Evolutionary conservation across 23 tunicate species (phyloP).

Genomic region (Trididemnum miniatum): DNA sequence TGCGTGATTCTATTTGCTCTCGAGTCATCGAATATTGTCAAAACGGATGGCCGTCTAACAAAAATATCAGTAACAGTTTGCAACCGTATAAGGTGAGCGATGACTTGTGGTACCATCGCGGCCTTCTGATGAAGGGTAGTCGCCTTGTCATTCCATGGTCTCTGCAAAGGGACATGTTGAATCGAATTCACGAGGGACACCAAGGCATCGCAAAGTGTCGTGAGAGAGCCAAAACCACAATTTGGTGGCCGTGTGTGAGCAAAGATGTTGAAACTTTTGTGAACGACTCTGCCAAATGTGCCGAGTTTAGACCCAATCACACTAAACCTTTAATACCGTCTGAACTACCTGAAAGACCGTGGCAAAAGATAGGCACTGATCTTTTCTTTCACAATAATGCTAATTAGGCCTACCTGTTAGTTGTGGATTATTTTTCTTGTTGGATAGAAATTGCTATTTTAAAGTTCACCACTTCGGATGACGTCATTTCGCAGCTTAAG

Average conservation of each 20-base stretch:
- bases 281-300: slow-evolving; percentile 11
- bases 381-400: not conserved
- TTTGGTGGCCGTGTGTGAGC: slow-evolving; percentile 30
- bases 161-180: not conserved
- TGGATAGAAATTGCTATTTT: slow-evolving; percentile 12
- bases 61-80: not conserved
- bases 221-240: not conserved
- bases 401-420: slow-evolving; percentile 15
- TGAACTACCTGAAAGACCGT: slow-evolving; percentile 11
- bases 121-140: not conserved
- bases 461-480: not conserved
- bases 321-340: not conserved
- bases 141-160: slow-evolving; percentile 5
- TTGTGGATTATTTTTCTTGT: slow-evolving; percentile 7
- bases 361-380: slow-evolving; percentile 22
- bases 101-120: not conserved
- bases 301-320: not conserved
- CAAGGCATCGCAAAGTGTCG: slow-evolving; percentile 33
- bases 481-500: slow-evolving; percentile 23
- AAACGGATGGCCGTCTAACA: slow-evolving; percentile 10
- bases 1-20: not conserved
- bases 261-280: slow-evolving; percentile 28
- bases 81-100: not conserved
- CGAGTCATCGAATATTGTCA: slow-evolving; percentile 3
- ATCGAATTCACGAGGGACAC: slow-evolving; percentile 26